Evolutionary conservation across 2,113 vertebrate species (phyloP).

Genomic region (Coptodon rendalli): DNA sequence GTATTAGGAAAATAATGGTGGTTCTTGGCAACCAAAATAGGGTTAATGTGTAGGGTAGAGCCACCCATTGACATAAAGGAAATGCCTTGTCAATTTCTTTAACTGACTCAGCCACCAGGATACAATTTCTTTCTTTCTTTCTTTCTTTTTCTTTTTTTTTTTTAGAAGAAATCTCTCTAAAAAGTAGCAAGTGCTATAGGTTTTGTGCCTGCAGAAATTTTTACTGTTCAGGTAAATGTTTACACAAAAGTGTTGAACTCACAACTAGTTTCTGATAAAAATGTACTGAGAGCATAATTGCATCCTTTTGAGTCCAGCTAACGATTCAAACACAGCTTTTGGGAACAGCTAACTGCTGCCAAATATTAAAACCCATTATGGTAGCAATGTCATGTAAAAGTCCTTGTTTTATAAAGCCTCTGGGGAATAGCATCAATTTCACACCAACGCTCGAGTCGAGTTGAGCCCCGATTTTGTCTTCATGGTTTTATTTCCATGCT

Average conservation of each 20-base stretch:
- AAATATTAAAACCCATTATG: not conserved
- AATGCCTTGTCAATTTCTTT: not conserved
- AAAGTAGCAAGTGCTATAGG: not conserved
- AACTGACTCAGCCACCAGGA: not conserved
- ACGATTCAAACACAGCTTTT: not conserved
- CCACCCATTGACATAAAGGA: not conserved
- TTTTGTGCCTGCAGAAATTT: not conserved
- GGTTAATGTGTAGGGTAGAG: not conserved
- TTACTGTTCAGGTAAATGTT: not conserved
- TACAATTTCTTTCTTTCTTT: not conserved
- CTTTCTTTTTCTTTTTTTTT: rapidly evolving
- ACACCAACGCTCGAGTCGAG: not conserved
- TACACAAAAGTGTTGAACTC: not conserved
- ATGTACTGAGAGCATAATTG: not conserved
- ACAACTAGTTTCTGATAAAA: not conserved
- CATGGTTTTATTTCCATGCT: not conserved
- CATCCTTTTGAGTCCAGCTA: not conserved
- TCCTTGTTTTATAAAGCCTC: not conserved
- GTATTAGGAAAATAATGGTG: not conserved
- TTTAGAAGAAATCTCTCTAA: not conserved
- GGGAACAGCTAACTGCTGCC: not conserved
- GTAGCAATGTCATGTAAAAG: not conserved
- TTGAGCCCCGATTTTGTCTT: not conserved
- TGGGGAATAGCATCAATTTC: not conserved
- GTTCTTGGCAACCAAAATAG: not conserved